A percentile compares a stretch with the other conserved stretches of the same genome.
Conservation (phyloP, 1,140 invertebrate genomes). For the Drosophila triauraria region DNA sequence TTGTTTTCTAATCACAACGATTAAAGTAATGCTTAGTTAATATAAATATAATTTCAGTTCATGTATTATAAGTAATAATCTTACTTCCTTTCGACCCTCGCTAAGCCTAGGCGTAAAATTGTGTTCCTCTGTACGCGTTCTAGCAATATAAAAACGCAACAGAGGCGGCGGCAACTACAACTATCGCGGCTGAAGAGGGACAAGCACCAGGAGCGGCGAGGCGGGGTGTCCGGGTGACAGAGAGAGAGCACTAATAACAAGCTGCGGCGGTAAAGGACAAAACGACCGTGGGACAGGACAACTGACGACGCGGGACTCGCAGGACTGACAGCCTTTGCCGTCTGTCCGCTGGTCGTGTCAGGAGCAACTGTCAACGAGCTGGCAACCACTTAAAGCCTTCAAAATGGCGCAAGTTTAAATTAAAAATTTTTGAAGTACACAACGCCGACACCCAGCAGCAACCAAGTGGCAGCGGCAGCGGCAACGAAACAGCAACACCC, state of each 20-base stretch:
- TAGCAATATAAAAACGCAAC: conserved; percentile 74
- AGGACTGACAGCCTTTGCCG: conserved; percentile 50
- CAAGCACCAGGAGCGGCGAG: neutral
- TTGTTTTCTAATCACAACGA: no score
- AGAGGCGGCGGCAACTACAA: conserved; percentile 42
- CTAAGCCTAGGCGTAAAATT: conserved; percentile 59
- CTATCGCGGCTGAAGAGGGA: neutral
- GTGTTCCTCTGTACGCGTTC: conserved; percentile 60
- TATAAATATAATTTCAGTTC: neutral
- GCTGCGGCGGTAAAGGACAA: conserved; percentile 57
- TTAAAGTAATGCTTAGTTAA: no score
- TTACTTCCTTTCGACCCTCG: conserved; percentile 6
- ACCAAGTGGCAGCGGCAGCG: conserved; percentile 41
- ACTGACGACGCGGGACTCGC: conserved; percentile 17
- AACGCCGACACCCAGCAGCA: conserved; percentile 61
- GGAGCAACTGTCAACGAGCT: conserved; percentile 83
- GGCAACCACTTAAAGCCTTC: conserved; percentile 83
- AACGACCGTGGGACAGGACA: conserved; percentile 26
- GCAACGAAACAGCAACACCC: conserved; percentile 27
- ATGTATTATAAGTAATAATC: neutral
- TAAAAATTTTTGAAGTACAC: conserved; percentile 82
- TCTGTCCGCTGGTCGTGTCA: conserved; percentile 58
- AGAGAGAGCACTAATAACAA: conserved; percentile 68
- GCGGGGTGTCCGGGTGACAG: neutral
- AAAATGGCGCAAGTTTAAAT: conserved; percentile 84